Evolutionary conservation across 2,113 vertebrate species (phyloP), one percentile per base, ranked within the genome.

Genomic region (Campylorhamphus procurvoides): DNA sequence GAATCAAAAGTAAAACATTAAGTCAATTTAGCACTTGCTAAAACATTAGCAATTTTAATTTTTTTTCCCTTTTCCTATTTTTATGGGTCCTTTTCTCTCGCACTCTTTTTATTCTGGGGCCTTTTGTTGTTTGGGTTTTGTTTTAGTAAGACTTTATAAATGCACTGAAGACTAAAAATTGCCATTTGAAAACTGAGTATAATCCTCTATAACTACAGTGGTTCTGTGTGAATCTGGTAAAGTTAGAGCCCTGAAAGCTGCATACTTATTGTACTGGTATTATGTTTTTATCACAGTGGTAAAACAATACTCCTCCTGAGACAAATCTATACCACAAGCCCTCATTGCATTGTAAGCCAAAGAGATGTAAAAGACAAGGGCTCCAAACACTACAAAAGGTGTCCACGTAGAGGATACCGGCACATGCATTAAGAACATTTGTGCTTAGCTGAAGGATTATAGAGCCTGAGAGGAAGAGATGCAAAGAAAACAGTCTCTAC

Each of bases 61-160:
- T 24, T 85, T 85, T 69, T 56, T 14, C 11, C 18, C 10, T 35
- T 52, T 40, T 42, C 10, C 33, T 53, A 7, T 12, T 62, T 58
- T 67, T 6, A 6, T 0, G 0, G 4, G 1, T 24, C 24, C 6
- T 69, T 50, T 9, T 66, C 16, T 27, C 12, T 71, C 14, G 37
- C 4, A 23, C 4, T 7, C 2, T n/a, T 14, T 22, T 40, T 19
- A 24, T 46, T 40, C 49, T 42, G 22, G 4, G 12, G 47, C 35
- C 6, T 33, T 31, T 15, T 42, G 11, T 35, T 42, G 40, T 68
- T 55, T 40, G 24, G 4, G 3, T 52, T 73, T 8, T 12, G 13
- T 52, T 62, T 49, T 3, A 4, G 3, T 13, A 68, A 42, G 14
- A 67, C 18, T 71, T 72, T 68, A 39, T 50, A 16, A 75, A 72